Evolutionary conservation across 2,888 invertebrate genomes (phyloP).

Genomic region (Lutraria lutraria): DNA sequence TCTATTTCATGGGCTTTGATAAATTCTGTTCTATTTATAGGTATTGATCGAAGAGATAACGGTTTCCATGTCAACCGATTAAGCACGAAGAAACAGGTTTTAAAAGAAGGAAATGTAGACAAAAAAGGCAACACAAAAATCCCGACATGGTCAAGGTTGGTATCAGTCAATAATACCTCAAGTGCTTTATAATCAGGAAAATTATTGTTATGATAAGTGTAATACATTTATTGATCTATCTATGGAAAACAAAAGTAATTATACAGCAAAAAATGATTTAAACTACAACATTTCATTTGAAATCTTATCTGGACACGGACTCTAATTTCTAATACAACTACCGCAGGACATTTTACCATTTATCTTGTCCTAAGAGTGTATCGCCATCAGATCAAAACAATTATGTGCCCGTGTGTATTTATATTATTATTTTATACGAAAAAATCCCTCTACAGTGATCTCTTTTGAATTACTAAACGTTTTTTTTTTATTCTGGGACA

Average conservation of each 20-base stretch:
- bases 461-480: too few relatives aligned
- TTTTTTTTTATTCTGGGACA: too few relatives aligned
- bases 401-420: too few relatives aligned
- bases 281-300: neutral
- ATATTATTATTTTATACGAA: too few relatives aligned
- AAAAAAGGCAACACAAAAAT: slow-evolving; percentile 81
- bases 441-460: too few relatives aligned
- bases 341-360: neutral
- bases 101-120: slow-evolving; percentile 78
- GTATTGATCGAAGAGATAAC: slow-evolving; percentile 13
- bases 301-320: neutral
- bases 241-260: neutral
- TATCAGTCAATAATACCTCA: neutral
- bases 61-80: slow-evolving; percentile 24
- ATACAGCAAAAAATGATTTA: neutral
- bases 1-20: too few relatives aligned
- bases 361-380: too few relatives aligned
- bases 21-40: neutral
- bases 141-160: slow-evolving; percentile 79
- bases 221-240: neutral
- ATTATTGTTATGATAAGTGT: neutral
- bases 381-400: too few relatives aligned
- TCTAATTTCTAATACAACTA: neutral
- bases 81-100: slow-evolving; percentile 65
- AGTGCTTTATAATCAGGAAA: neutral